Evolutionary conservation across 1,140 invertebrate species (phyloP).

Genomic region (Aphelenchoides fujianensis): DNA sequence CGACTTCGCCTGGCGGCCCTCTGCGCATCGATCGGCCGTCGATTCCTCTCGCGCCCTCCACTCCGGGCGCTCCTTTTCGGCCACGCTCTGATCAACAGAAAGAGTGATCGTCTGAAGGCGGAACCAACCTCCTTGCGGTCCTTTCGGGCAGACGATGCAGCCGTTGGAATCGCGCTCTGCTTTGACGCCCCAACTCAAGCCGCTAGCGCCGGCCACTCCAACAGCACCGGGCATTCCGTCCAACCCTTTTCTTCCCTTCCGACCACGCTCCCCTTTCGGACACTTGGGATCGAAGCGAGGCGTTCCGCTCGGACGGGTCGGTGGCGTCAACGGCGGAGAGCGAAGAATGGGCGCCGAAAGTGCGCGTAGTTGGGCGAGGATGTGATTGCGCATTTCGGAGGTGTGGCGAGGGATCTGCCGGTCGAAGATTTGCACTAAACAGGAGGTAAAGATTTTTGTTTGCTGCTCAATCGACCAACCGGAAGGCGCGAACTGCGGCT

Average conservation of each 20-base stretch:
- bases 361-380: background rate
- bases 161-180: background rate
- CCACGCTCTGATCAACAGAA: too few relatives aligned
- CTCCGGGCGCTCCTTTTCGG: too few relatives aligned
- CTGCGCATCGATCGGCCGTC: too few relatives aligned
- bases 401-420: background rate
- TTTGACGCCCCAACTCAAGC: background rate
- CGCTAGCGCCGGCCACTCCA: background rate
- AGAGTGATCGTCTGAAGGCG: too few relatives aligned
- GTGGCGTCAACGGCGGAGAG: too few relatives aligned
- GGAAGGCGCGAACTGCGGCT: background rate
- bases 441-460: too few relatives aligned
- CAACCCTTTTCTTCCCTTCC: background rate
- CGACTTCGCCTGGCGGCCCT: too few relatives aligned
- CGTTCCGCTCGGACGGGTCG: too few relatives aligned
- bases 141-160: background rate
- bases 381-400: background rate
- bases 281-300: background rate
- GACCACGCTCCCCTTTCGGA: background rate
- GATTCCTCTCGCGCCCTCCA: too few relatives aligned
- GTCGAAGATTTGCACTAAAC: slow-evolving; percentile 2
- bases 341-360: background rate
- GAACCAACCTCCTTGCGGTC: background rate
- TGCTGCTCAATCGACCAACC: too few relatives aligned
- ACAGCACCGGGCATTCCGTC: background rate